These are phyloP conservation scores for Siniperca scherzeri DNA, from an alignment of 2,797 vertebrate species.

Conservation along the genomic window DNA sequence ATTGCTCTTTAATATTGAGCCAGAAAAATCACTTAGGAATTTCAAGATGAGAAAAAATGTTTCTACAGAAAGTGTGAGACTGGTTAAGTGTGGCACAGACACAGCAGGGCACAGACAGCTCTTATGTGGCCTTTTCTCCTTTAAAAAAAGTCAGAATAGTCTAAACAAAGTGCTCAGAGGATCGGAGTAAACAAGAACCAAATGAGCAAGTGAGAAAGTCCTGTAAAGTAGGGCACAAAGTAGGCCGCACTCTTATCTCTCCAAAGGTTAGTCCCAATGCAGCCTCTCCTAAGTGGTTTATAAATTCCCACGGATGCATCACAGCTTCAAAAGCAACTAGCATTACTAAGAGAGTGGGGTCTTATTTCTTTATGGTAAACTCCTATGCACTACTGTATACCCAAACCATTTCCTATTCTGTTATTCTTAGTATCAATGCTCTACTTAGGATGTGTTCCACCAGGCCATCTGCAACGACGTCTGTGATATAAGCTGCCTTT, in stretches of 20 bases:
- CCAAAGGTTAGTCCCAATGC: constrained; percentile 72
- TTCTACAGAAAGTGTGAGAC: neutral
- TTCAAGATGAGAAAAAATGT: constrained; percentile 26
- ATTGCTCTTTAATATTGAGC: constrained; percentile 11
- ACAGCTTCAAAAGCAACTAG: constrained; percentile 53
- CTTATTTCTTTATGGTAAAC: constrained; percentile 50
- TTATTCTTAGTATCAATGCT: constrained; percentile 75
- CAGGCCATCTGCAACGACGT: constrained; percentile 55
- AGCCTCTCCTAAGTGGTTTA: constrained; percentile 75
- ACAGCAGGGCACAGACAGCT: neutral
- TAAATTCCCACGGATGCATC: constrained; percentile 71
- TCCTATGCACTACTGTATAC: constrained; percentile 20
- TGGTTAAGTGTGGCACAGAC: neutral
- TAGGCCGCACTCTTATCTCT: constrained; percentile 74
- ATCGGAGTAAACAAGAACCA: constrained; percentile 64
- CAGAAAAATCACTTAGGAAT: neutral
- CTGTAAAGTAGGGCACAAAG: constrained; percentile 79
- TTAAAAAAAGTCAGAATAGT: constrained; percentile 15
- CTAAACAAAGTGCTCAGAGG: constrained; percentile 46
- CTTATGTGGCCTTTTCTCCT: neutral
- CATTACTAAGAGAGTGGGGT: constrained; percentile 23
- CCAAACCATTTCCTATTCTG: constrained; percentile 34
- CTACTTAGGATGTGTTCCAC: constrained; percentile 65
- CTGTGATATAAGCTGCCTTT: constrained; percentile 42
- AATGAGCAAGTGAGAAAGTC: constrained; percentile 49